phyloP scores from a whole-genome alignment of 2,888 invertebrate genomes.

The Lithodes maja region DNA sequence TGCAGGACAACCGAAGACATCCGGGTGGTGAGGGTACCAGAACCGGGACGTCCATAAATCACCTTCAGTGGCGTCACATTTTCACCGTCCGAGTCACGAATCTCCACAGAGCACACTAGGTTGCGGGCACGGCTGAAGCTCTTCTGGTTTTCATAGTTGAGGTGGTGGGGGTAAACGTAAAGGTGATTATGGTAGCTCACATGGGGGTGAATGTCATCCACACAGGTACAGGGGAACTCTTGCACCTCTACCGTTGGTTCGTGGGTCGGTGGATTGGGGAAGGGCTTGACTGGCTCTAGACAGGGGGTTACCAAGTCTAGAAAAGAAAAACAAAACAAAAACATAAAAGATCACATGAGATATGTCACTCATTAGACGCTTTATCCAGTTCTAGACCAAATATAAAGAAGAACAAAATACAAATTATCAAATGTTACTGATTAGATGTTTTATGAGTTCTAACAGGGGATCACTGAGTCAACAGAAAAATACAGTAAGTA shows the following conservation, averaged over 20 bases:
- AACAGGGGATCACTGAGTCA: no score
- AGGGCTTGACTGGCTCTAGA: constrained; percentile 88
- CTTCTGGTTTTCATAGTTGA: constrained; percentile 94
- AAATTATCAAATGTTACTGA: no score
- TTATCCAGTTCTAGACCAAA: no score
- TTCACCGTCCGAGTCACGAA: constrained; percentile 87
- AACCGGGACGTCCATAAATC: constrained; percentile 84
- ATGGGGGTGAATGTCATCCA: constrained; percentile 85
- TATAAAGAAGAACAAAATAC: no score
- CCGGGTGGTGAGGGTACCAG: constrained; percentile 80
- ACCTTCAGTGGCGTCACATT: constrained; percentile 85
- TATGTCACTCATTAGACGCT: no score
- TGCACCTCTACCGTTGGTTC: constrained; percentile 89
- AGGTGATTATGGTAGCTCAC: constrained; percentile 91
- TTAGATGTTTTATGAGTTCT: no score
- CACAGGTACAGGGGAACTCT: constrained; percentile 80
- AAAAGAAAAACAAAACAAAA: constrained; percentile 48
- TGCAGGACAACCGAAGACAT: constrained; percentile 82
- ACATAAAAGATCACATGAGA: no score
- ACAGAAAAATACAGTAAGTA: no score
- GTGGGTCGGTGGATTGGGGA: constrained; percentile 84
- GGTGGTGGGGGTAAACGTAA: constrained; percentile 90
- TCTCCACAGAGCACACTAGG: constrained; percentile 91
- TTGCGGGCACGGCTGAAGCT: constrained; percentile 94
- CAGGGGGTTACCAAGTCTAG: constrained; percentile 90